Conservation (phyloP, 2,113 vertebrate species). For the Cyphomyrus plagiostoma region DNA sequence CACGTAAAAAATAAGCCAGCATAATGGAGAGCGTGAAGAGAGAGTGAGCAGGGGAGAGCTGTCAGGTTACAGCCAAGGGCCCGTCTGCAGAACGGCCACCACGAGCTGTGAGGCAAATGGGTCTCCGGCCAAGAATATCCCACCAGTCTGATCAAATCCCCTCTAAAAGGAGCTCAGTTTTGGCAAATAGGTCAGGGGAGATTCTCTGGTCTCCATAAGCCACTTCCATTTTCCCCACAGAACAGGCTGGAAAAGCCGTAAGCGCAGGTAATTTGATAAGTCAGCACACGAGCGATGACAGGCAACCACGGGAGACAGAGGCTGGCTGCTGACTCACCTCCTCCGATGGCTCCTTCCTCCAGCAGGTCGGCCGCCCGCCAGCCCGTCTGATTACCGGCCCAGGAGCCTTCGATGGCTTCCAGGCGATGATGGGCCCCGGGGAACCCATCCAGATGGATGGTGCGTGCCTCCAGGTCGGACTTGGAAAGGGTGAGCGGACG, state of each 20-base stretch:
- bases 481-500: constrained; percentile 75
- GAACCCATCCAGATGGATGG: constrained; percentile 50
- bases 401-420: constrained; percentile 63
- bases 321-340: constrained; percentile 58
- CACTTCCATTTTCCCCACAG: background rate
- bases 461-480: constrained; percentile 76
- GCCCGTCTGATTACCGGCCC: constrained; percentile 70
- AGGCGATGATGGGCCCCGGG: constrained; percentile 57
- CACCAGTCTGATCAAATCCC: background rate
- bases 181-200: background rate
- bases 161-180: background rate
- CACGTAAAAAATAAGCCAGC: background rate
- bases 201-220: background rate
- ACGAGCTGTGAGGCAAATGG: background rate
- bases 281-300: background rate
- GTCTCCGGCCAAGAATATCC: background rate
- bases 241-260: background rate
- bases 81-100: background rate
- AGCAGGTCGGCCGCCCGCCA: constrained; percentile 65
- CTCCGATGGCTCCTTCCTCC: constrained; percentile 78
- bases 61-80: background rate
- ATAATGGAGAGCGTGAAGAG: background rate
- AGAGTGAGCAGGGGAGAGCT: background rate
- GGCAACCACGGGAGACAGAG: background rate
- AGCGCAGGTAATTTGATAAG: background rate